phyloP scores from a whole-genome alignment of 2,797 vertebrate genomes.

The Sebastes goodei region DNA sequence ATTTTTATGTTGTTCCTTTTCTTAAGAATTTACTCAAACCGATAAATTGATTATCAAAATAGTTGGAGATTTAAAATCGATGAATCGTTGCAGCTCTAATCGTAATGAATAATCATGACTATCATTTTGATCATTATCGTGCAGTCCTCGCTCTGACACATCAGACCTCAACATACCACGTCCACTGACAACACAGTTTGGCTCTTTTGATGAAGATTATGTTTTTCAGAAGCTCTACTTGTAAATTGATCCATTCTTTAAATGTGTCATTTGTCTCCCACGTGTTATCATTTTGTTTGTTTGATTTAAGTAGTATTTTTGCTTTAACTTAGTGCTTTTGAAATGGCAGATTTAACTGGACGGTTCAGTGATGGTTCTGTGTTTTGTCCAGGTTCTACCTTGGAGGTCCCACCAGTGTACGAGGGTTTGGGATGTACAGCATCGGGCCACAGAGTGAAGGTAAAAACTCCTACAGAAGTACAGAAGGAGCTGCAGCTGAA shows the following conservation, averaged over 20 bases:
- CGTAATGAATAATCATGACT: too few relatives aligned
- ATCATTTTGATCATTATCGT: too few relatives aligned
- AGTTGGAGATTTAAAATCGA: too few relatives aligned
- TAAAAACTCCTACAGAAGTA: constrained; percentile 39
- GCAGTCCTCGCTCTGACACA: rapidly evolving
- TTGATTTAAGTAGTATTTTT: not conserved
- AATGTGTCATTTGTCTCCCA: not conserved
- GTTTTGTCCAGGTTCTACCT: constrained; percentile 90
- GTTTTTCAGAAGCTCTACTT: not conserved
- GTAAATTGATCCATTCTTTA: not conserved
- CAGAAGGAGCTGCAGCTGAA: not conserved
- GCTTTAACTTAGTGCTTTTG: not conserved
- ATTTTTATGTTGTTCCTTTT: too few relatives aligned
- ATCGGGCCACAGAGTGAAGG: constrained; percentile 98
- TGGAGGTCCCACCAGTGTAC: constrained; percentile 94
- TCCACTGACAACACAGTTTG: not conserved
- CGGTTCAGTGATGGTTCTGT: not conserved
- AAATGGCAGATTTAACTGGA: not conserved
- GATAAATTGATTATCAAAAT: too few relatives aligned
- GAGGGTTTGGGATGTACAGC: constrained; percentile 98
- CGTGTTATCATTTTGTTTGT: not conserved
- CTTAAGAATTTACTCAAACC: too few relatives aligned
- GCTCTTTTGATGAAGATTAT: not conserved
- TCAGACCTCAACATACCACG: not conserved
- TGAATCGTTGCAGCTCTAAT: too few relatives aligned